Conservation (phyloP, 2,797 vertebrate genomes). For the Ispidina lecontei region DNA sequence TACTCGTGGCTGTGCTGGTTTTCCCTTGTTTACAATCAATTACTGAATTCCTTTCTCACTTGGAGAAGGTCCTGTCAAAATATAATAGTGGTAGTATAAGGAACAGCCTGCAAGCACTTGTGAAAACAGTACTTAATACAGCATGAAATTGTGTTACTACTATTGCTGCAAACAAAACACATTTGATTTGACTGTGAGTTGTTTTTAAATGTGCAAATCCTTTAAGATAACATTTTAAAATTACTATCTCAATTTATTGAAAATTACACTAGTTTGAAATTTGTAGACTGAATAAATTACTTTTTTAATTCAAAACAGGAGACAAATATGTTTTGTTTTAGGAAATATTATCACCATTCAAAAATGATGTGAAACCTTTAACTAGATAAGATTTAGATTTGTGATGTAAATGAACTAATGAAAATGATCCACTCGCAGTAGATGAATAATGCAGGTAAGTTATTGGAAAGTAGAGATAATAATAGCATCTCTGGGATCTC, state of each 20-base stretch:
- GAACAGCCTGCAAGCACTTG: not conserved
- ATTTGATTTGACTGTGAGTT: not conserved
- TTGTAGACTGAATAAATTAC: not conserved
- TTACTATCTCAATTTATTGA: not conserved
- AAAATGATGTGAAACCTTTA: constrained; percentile 1
- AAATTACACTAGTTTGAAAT: not conserved
- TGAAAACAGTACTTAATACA: not conserved
- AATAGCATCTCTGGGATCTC: not conserved
- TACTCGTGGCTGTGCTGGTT: not conserved
- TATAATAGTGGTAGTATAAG: not conserved
- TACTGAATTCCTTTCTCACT: not conserved
- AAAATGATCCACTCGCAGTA: not conserved
- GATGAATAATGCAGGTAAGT: constrained; percentile 6
- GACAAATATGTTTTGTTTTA: constrained; percentile 4
- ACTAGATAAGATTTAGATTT: not conserved
- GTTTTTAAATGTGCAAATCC: not conserved
- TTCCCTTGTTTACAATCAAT: not conserved
- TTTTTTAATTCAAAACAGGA: not conserved
- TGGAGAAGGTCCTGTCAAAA: not conserved
- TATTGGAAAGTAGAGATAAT: not conserved
- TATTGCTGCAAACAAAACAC: not conserved
- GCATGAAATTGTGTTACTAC: not conserved
- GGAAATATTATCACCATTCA: not conserved
- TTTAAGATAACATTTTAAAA: not conserved
- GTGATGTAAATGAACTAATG: constrained; percentile 4